These are phyloP conservation scores for Danionella dracula DNA, from an alignment of 2,797 vertebrate genomes.

Conservation along the genomic window DNA sequence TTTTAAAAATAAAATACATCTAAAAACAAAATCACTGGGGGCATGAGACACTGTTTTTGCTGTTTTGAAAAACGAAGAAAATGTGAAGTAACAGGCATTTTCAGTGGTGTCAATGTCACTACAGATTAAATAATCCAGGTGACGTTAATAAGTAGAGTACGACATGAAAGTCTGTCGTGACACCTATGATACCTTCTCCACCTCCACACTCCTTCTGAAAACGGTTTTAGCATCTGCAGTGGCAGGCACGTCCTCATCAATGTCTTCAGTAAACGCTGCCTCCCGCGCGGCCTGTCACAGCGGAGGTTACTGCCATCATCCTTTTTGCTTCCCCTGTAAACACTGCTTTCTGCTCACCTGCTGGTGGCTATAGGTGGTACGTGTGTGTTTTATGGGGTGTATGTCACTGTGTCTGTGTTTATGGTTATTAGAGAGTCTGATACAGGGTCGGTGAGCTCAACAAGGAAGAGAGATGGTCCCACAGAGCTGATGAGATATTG, in stretches of 20 bases:
- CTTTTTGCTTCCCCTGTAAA: constrained; percentile 1
- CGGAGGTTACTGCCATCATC: constrained; percentile 19
- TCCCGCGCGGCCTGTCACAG: constrained; percentile 14
- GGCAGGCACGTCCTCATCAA: constrained; percentile 7
- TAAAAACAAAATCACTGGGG: neutral
- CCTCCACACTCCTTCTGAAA: neutral
- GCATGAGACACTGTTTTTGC: neutral
- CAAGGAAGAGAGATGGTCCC: neutral
- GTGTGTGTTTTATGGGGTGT: neutral
- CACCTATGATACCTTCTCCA: constrained; percentile 14
- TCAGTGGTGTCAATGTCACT: neutral
- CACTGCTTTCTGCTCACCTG: neutral
- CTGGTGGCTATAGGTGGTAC: neutral
- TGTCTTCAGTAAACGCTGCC: constrained; percentile 1
- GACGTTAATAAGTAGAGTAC: constrained; percentile 18
- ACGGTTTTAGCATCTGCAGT: constrained; percentile 22
- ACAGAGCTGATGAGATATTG: constrained; percentile 6
- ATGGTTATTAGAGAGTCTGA: constrained; percentile 20
- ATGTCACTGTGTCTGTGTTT: neutral
- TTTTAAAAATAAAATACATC: too few relatives aligned
- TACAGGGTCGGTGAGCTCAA: neutral
- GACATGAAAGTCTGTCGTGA: neutral
- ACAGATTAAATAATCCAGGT: constrained; percentile 21
- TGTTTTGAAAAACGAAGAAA: constrained; percentile 1
- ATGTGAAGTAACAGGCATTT: neutral